Evolutionary conservation across 2,888 invertebrate species (phyloP).

Genomic region (Lymantria monacha): DNA sequence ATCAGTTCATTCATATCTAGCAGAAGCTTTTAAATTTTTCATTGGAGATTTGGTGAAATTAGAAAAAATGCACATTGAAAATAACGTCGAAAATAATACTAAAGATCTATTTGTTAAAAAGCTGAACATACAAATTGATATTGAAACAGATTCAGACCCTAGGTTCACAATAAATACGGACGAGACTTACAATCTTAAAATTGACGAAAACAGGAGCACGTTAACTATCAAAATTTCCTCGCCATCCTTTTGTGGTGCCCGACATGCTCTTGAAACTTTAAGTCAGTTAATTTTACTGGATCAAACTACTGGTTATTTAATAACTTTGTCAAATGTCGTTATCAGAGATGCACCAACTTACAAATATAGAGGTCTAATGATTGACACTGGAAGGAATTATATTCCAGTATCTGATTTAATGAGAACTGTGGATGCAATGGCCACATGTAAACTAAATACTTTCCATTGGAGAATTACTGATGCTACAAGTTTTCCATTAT

Average conservation of each 20-base stretch:
- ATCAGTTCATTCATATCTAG: conserved; percentile 45
- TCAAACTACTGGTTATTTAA: conserved; percentile 82
- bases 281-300: conserved; percentile 89
- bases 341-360: conserved; percentile 89
- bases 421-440: conserved; percentile 91
- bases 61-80: conserved; percentile 56
- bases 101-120: conserved; percentile 37
- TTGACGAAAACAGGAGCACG: conserved; percentile 62
- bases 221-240: conserved; percentile 79
- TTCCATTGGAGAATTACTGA: conserved; percentile 96
- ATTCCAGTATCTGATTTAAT: conserved; percentile 87
- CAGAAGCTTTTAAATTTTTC: conserved; percentile 76
- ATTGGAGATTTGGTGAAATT: conserved; percentile 69
- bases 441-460: conserved; percentile 92
- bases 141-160: conserved; percentile 79
- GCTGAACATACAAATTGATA: conserved; percentile 70
- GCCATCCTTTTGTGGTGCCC: conserved; percentile 87
- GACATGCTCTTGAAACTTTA: conserved; percentile 88
- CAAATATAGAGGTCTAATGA: conserved; percentile 91
- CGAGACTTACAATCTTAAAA: conserved; percentile 85
- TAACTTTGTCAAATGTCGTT: conserved; percentile 82
- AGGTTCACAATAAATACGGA: conserved; percentile 85
- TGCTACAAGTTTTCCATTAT: conserved; percentile 94
- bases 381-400: conserved; percentile 95
- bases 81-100: conserved; percentile 33